phyloP scores from a whole-genome alignment of 2,888 invertebrate genomes.

The Aelia acuminata region DNA sequence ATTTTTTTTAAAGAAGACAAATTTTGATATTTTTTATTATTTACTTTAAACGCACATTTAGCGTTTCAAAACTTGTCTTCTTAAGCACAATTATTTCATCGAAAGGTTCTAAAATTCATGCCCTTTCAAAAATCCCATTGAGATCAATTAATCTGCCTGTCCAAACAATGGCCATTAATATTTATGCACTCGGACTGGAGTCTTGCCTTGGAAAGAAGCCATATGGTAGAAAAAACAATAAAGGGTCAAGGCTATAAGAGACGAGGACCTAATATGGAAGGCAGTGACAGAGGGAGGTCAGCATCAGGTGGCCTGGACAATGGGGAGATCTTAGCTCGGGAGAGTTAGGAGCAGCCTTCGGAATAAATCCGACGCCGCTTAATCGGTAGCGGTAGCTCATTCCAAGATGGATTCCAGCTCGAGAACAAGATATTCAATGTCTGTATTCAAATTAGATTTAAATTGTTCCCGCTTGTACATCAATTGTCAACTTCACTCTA shows the following conservation, averaged over 20 bases:
- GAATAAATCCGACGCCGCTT: constrained; percentile 14
- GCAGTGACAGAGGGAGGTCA: constrained; percentile 42
- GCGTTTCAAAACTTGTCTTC: not conserved
- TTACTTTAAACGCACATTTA: not conserved
- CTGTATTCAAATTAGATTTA: constrained; percentile 48
- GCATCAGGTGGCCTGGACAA: constrained; percentile 47
- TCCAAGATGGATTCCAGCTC: constrained; percentile 7
- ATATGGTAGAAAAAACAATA: constrained; percentile 45
- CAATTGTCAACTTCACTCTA: constrained; percentile 34
- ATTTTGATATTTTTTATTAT: no score
- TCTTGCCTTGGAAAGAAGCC: constrained; percentile 31
- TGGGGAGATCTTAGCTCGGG: constrained; percentile 36
- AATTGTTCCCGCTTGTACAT: constrained; percentile 45
- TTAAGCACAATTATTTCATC: constrained; percentile 17
- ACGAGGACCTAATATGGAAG: constrained; percentile 16
- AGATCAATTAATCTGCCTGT: constrained; percentile 45
- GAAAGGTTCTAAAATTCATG: constrained; percentile 38
- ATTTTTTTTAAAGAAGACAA: no score
- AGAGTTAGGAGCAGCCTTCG: constrained; percentile 13
- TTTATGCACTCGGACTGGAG: constrained; percentile 16
- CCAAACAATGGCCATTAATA: constrained; percentile 16
- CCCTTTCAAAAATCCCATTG: constrained; percentile 7
- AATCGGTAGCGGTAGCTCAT: constrained; percentile 22
- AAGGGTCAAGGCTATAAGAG: constrained; percentile 47
- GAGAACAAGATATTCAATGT: constrained; percentile 41